Base-by-base conservation (phyloP, 2,797 vertebrate genomes). In the Glyptemys insculpta region DNA sequence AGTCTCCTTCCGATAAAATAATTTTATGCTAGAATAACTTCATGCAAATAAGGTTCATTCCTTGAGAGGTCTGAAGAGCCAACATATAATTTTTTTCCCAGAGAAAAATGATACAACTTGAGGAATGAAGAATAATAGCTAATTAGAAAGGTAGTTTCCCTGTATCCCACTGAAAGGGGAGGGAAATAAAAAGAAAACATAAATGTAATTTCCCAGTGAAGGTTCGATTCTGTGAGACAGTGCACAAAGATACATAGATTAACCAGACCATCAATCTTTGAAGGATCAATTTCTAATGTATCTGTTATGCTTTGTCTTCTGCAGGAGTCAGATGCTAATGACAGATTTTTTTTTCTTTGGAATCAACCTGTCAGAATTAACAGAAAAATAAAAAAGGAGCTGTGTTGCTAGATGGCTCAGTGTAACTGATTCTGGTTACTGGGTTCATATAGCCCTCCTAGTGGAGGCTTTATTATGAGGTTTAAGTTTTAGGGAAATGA, bases 11-110 rank as follows among this genome's bases (percentile, higher is more conserved):
- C 83, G 65, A 81, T 94, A 92, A 81, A 90, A 94, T 89, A 92
- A 91, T 91, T 92, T 97, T 96, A 94, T 92, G 59, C 89, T 95
- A 94, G 74, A 95, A 94, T 87, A 91, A 81, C 72, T 95, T 88
- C 52, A 83, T 92, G 92, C 72, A 96, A 93, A 93, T 91, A 74
- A 87, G 54, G 41, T 10, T 91, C 72, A 68, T 81, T 96, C 78
- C 91, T 89, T 90, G 54, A 54, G 80, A 83, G 49, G 44, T 80
- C 27, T 56, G 85, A 56, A 44, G 16, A 86, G 23, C 16, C 31
- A 87, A 84, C 47, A 53, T 11, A 87, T 21, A 87, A 15, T 47
- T 78, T 81, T 44, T 72, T n/a, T 18, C 15, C 31, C 5, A 57
- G 27, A 86, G 37, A 12, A 72, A 86, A 59, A 62, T 49, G 62